Evolutionary conservation across 1,140 invertebrate genomes (phyloP).

Genomic region (Eriosoma lanigerum): DNA sequence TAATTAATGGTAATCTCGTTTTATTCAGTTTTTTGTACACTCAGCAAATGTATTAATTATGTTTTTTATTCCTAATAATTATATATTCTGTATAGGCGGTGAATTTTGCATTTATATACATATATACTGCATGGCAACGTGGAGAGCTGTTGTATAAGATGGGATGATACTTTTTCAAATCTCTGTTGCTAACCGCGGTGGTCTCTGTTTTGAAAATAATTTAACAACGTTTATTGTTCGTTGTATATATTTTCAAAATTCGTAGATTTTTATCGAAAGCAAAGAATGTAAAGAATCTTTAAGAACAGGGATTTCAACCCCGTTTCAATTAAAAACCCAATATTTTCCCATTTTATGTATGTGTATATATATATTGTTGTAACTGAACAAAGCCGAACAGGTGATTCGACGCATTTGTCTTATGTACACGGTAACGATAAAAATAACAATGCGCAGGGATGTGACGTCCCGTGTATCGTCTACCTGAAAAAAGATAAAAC

Average conservation of each 20-base stretch:
- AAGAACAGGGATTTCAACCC: not conserved
- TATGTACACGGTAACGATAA: not conserved
- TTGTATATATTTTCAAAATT: not conserved
- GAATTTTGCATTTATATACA: too few relatives aligned
- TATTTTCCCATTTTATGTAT: not conserved
- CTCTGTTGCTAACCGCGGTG: too few relatives aligned
- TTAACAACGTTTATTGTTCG: too few relatives aligned
- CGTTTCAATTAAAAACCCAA: constrained; percentile 2
- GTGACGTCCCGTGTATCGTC: not conserved
- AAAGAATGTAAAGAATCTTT: not conserved
- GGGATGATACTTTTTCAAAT: too few relatives aligned
- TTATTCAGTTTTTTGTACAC: too few relatives aligned
- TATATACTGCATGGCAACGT: too few relatives aligned
- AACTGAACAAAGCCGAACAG: constrained; percentile 2
- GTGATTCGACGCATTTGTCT: not conserved
- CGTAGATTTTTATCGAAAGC: not conserved
- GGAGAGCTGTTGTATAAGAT: too few relatives aligned
- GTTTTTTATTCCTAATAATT: too few relatives aligned
- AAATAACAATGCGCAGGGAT: not conserved
- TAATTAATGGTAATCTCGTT: too few relatives aligned
- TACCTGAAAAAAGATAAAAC: not conserved
- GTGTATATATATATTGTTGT: not conserved
- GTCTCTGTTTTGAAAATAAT: too few relatives aligned
- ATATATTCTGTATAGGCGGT: too few relatives aligned
- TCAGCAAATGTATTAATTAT: too few relatives aligned